A percentile compares a stretch with the other conserved stretches of the same genome.
Conservation (phyloP, 2,113 vertebrate species). For the Centropus unirufus region DNA sequence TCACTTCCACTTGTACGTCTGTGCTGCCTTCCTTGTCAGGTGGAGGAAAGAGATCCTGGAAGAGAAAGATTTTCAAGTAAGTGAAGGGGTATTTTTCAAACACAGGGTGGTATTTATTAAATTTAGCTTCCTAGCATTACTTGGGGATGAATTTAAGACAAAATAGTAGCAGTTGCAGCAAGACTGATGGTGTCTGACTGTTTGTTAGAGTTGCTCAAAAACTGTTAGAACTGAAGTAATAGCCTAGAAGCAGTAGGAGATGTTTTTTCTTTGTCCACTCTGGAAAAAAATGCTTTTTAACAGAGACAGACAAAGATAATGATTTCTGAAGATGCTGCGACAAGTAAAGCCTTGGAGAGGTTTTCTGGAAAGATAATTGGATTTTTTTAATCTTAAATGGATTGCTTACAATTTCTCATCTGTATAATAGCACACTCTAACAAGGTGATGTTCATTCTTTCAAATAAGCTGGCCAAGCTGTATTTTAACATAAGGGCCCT, state of each 20-base stretch:
- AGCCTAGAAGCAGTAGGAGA: background rate
- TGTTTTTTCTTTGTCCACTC: background rate
- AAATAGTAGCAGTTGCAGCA: background rate
- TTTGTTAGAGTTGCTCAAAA: background rate
- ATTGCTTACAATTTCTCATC: background rate
- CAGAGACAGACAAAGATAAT: background rate
- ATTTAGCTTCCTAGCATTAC: background rate
- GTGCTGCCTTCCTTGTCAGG: slow-evolving; percentile 92
- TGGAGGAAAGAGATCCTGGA: slow-evolving; percentile 91
- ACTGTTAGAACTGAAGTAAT: background rate
- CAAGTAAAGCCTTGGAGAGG: background rate
- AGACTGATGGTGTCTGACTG: background rate
- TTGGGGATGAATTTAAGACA: background rate
- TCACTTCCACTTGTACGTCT: slow-evolving; percentile 96
- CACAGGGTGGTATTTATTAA: background rate
- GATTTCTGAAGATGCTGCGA: background rate
- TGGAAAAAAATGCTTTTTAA: background rate
- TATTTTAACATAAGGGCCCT: background rate
- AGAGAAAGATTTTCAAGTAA: slow-evolving; percentile 93
- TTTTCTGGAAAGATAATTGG: background rate
- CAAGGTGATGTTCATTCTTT: background rate
- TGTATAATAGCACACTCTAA: background rate
- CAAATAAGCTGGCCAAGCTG: background rate
- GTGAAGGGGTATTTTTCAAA: slow-evolving; percentile 11
- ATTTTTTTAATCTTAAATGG: background rate